Evolutionary conservation across 92 coral and sea anemone genomes (phyloP), one percentile per base, ranked within the genome.

Genomic region (Isaurus tuberculatus): DNA sequence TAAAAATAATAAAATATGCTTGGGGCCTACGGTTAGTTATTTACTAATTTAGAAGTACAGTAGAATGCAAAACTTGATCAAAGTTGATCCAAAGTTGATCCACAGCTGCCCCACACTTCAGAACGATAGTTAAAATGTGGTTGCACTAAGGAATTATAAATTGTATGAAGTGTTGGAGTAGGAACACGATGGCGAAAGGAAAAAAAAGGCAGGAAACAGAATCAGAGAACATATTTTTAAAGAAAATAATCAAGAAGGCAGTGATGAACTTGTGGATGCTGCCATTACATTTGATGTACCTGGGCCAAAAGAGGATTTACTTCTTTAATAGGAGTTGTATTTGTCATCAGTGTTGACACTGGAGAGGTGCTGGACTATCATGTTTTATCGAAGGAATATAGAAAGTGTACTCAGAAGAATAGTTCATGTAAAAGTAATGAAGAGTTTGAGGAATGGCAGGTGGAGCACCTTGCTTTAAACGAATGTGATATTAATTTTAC

Each of bases 21-120:
- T n/a, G n/a, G n/a, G n/a, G n/a, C n/a, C n/a, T n/a, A 70, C 88
- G 75, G 33, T 84, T 84, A 55, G 61, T 85, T 44, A 77, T 74
- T 74, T 83, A 61, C n/a, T n/a, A n/a, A n/a, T n/a, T n/a, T n/a
- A n/a, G n/a, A n/a, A n/a, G n/a, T n/a, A n/a, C n/a, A n/a, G n/a
- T n/a, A n/a, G n/a, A n/a, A n/a, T n/a, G n/a, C n/a, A n/a, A n/a
- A n/a, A n/a, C n/a, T n/a, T n/a, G n/a, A n/a, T n/a, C n/a, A n/a
- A n/a, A n/a, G n/a, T n/a, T n/a, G n/a, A n/a, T n/a, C n/a, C n/a
- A n/a, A n/a, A n/a, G n/a, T n/a, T n/a, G n/a, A n/a, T n/a, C n/a
- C n/a, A n/a, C n/a, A n/a, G n/a, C n/a, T n/a, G n/a, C n/a, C n/a
- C n/a, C n/a, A n/a, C n/a, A n/a, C n/a, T n/a, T n/a, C n/a, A n/a